Percentiles rank a stretch among this genome's conserved stretches.
phyloP scores from a whole-genome alignment of 2,888 invertebrate genomes.

The Agonum fuliginosum region DNA sequence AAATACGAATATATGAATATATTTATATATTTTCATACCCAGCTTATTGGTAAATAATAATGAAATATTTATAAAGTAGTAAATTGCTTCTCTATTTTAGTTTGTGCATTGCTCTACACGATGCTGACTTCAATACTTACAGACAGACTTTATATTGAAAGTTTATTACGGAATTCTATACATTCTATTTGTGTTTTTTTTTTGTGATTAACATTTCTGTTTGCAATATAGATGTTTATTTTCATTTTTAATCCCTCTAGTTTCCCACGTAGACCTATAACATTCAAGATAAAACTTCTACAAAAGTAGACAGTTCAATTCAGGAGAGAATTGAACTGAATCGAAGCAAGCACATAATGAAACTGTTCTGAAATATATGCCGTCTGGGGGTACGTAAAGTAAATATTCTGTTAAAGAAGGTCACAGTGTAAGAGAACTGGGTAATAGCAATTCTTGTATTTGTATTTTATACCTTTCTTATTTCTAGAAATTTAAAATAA shows the following conservation, averaged over 20 bases:
- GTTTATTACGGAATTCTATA: background rate
- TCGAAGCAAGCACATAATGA: conserved; percentile 14
- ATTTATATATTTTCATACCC: too few species aligned
- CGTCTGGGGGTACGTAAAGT: background rate
- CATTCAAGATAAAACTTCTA: conserved; percentile 5
- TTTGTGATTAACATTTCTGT: too few species aligned
- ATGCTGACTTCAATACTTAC: too few species aligned
- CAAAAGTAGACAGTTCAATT: conserved; percentile 29
- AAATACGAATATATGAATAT: too few species aligned
- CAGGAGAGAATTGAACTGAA: conserved; percentile 7
- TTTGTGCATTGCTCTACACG: too few species aligned
- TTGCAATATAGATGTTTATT: background rate
- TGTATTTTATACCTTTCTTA: too few species aligned
- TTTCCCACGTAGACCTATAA: background rate
- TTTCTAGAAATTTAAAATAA: too few species aligned
- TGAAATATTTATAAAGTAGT: too few species aligned
- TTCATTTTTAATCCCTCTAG: conserved; percentile 7
- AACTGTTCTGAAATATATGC: conserved; percentile 25
- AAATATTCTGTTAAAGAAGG: conserved; percentile 1
- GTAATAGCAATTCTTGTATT: too few species aligned
- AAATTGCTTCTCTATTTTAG: background rate
- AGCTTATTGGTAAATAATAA: too few species aligned
- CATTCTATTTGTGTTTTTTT: background rate
- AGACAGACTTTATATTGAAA: background rate
- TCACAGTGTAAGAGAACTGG: background rate